Percentiles rank a stretch among this genome's conserved stretches.
Conservation (phyloP, 2,113 vertebrate species). For the Equus przewalskii region DNA sequence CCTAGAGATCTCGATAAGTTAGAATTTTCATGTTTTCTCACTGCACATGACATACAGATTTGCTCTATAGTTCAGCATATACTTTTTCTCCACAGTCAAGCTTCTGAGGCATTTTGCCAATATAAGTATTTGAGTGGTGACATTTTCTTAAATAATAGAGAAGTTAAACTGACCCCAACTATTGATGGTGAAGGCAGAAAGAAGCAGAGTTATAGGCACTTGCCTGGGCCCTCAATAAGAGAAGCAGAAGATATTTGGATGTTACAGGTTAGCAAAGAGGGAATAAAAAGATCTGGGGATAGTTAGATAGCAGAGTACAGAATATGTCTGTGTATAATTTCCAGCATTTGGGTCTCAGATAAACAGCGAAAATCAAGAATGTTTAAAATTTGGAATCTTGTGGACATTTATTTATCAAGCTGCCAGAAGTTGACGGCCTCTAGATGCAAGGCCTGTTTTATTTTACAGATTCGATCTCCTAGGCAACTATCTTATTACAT, state of each 20-base stretch:
- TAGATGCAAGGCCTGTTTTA: neutral
- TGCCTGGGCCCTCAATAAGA: neutral
- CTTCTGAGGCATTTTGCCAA: slow-evolving; percentile 37
- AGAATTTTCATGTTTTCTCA: slow-evolving; percentile 2
- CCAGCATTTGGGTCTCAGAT: neutral
- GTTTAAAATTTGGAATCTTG: slow-evolving; percentile 19
- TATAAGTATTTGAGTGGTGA: neutral
- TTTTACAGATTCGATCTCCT: slow-evolving; percentile 55
- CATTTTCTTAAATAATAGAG: slow-evolving; percentile 19
- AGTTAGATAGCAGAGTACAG: neutral
- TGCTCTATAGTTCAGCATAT: slow-evolving; percentile 29
- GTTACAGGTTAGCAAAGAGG: neutral
- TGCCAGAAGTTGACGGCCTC: neutral
- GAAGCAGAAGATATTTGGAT: neutral
- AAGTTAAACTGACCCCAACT: neutral
- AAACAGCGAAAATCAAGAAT: neutral
- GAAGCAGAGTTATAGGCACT: neutral
- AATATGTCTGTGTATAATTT: neutral
- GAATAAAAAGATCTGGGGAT: neutral
- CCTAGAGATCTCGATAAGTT: neutral
- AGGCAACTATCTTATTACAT: slow-evolving; percentile 51
- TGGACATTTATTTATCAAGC: neutral
- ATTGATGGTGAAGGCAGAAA: neutral
- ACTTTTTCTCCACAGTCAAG: neutral
- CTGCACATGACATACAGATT: neutral